Conservation (phyloP, 2,888 invertebrate species). For the Melinopterus prodromus region DNA sequence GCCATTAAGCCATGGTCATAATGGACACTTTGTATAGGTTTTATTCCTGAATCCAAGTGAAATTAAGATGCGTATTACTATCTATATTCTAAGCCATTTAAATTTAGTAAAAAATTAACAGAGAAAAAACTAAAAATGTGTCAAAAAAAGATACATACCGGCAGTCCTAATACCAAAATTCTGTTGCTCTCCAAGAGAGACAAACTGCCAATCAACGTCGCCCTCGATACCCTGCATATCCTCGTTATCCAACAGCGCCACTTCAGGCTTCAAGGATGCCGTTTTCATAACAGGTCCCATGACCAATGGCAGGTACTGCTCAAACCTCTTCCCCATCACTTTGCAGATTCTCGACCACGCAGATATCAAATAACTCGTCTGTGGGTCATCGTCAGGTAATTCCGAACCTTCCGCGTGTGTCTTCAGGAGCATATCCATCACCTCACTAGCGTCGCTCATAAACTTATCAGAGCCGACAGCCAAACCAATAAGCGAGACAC, state of each 20-base stretch:
- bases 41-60: too few relatives aligned
- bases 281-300: slow-evolving; percentile 94
- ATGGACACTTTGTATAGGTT: too few relatives aligned
- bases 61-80: too few relatives aligned
- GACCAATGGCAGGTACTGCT: slow-evolving; percentile 92
- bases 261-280: slow-evolving; percentile 93
- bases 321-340: slow-evolving; percentile 78
- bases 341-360: slow-evolving; percentile 99
- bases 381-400: slow-evolving; percentile 94
- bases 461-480: slow-evolving; percentile 88
- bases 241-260: slow-evolving; percentile 87
- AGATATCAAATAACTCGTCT: slow-evolving; percentile 96
- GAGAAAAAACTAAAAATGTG: neutral
- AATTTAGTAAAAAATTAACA: too few relatives aligned
- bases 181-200: slow-evolving; percentile 92
- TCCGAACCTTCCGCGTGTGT: slow-evolving; percentile 82
- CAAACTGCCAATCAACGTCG: slow-evolving; percentile 94
- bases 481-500: slow-evolving; percentile 95
- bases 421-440: slow-evolving; percentile 93
- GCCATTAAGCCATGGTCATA: too few relatives aligned
- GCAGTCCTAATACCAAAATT: slow-evolving; percentile 95
- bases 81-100: too few relatives aligned
- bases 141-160: slow-evolving; percentile 59
- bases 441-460: slow-evolving; percentile 89
- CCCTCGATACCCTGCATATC: slow-evolving; percentile 84